Percentiles rank a stretch among this genome's conserved stretches.
phyloP scores from a whole-genome alignment of 1,140 invertebrate genomes.

The Leptopilina boulardi region DNA sequence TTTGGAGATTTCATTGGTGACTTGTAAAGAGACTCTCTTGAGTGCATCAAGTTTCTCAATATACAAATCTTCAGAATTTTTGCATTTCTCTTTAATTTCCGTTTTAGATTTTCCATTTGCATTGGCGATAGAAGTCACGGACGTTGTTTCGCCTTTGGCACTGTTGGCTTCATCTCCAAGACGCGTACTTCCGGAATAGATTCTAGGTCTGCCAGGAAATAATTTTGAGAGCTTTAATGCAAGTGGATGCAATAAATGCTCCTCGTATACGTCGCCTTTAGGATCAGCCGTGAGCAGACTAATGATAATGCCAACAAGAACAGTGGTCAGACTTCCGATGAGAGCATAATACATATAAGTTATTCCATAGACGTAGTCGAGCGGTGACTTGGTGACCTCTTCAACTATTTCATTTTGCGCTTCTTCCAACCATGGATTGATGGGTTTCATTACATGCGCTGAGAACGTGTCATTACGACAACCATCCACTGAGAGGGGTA shows the following conservation, averaged over 20 bases:
- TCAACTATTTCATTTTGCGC: slow-evolving; percentile 42
- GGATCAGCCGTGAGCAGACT: slow-evolving; percentile 80
- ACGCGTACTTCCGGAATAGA: slow-evolving; percentile 62
- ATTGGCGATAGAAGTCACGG: slow-evolving; percentile 57
- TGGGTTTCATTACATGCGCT: slow-evolving; percentile 73
- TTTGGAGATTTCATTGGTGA: slow-evolving; percentile 71
- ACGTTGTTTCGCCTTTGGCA: slow-evolving; percentile 51
- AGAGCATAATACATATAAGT: slow-evolving; percentile 88
- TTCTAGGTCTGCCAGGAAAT: slow-evolving; percentile 76
- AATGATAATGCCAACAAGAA: slow-evolving; percentile 80
- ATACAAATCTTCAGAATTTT: slow-evolving; percentile 63
- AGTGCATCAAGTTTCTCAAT: slow-evolving; percentile 69
- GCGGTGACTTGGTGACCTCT: slow-evolving; percentile 33
- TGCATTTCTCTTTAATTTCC: slow-evolving; percentile 55
- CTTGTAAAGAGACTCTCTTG: slow-evolving; percentile 69
- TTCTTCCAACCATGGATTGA: slow-evolving; percentile 6
- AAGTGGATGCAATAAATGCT: slow-evolving; percentile 81
- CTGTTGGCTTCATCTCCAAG: slow-evolving; percentile 57
- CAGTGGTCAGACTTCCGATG: slow-evolving; percentile 81
- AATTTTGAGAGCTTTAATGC: slow-evolving; percentile 78
- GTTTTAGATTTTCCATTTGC: slow-evolving; percentile 57
- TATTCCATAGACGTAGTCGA: slow-evolving; percentile 79
- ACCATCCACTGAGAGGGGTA: slow-evolving; percentile 79
- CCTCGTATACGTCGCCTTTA: slow-evolving; percentile 81
- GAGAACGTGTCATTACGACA: slow-evolving; percentile 83